Conservation (phyloP, 2,113 vertebrate genomes). For the Limanda limanda region DNA sequence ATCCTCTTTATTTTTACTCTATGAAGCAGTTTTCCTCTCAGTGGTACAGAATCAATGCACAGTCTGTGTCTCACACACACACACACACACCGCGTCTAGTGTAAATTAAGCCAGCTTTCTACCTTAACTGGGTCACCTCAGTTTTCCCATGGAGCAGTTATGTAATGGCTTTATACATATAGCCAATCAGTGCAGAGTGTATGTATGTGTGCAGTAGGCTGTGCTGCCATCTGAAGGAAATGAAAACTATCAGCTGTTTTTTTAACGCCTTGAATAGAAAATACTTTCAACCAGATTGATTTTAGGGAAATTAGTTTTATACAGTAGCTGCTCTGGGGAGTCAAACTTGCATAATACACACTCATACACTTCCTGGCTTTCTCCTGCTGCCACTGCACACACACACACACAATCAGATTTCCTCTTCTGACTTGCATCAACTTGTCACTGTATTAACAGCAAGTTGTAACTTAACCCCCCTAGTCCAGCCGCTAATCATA, state of each 20-base stretch:
- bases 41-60: slow-evolving; percentile 19
- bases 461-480: slow-evolving; percentile 32
- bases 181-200: slow-evolving; percentile 56
- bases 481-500: slow-evolving; percentile 30
- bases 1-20: neutral
- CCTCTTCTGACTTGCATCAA: slow-evolving; percentile 18
- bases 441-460: slow-evolving; percentile 29
- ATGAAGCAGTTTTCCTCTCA: neutral
- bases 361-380: neutral
- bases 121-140: slow-evolving; percentile 69
- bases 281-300: neutral
- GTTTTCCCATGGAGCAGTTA: slow-evolving; percentile 71
- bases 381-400: neutral
- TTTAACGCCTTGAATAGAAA: slow-evolving; percentile 19
- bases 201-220: slow-evolving; percentile 31
- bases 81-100: slow-evolving; percentile 16
- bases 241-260: slow-evolving; percentile 35
- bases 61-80: neutral
- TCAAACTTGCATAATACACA: neutral
- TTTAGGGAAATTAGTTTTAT: slow-evolving; percentile 9
- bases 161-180: slow-evolving; percentile 73
- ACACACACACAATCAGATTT: neutral
- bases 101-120: slow-evolving; percentile 60
- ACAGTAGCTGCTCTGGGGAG: neutral
- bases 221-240: slow-evolving; percentile 33